Evolutionary conservation across 2,797 vertebrate species (phyloP), one percentile per base, ranked within the genome.

Genomic region (Paguma larvata): DNA sequence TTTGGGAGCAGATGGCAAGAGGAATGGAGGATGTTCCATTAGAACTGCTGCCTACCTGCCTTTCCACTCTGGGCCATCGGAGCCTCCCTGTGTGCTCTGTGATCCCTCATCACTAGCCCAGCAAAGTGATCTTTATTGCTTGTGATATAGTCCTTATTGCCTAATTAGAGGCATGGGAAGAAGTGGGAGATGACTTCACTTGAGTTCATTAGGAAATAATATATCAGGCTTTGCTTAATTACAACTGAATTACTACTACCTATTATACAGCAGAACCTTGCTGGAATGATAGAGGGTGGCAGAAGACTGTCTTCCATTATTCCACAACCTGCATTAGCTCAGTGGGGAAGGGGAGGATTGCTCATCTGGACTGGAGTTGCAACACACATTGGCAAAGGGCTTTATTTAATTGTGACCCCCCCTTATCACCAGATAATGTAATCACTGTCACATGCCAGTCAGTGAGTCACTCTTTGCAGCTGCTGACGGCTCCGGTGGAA

Each of bases 171-270:
- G 48, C 84, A 30, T 48, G 95, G 78, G 75, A 97, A 97, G 94
- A 97, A 97, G 87, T 90, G 62, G 85, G 94, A 96, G 90, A 97
- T 59, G 94, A 97, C 44, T 96, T 98, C 95, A 89, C 41, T 92
- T 91, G 97, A 98, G 93, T 96, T 97, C 92, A 97, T 97, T 97
- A 96, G 90, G 91, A 98, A 98, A 97, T 96, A 96, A 97, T 97
- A 72, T 51, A 98, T 98, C 91, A 89, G 65, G 89, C 92, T 73
- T 93, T 96, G 70, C 96, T 98, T 98, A 98, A 98, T 98, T 98
- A 97, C 88, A 95, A 32, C 34, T 91, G 90, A 98, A 95, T 85
- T 98, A 94, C 34, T 98, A 62, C 94, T 16, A 82, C 85, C 94
- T 80, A 92, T 94, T 98, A 72, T 15, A 95, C 92, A 95, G 38